Evolutionary conservation across 2,797 vertebrate genomes (phyloP).

Genomic region (Leptodactylus fallax): DNA sequence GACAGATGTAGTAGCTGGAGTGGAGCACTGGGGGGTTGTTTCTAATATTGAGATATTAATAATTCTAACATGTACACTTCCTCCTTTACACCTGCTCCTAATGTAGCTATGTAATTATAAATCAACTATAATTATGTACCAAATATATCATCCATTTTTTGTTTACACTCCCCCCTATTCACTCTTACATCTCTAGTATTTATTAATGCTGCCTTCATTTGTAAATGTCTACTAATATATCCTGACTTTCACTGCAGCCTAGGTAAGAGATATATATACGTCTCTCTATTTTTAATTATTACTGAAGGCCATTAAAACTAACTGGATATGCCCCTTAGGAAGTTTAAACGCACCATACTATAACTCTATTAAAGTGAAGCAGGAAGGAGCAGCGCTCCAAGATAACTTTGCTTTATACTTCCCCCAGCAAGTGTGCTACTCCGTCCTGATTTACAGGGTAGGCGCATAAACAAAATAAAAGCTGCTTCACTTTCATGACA

Average conservation of each 20-base stretch:
- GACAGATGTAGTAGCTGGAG: constrained; percentile 44
- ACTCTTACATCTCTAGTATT: constrained; percentile 32
- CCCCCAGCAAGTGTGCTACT: background rate
- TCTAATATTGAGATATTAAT: constrained; percentile 57
- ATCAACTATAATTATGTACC: constrained; percentile 62
- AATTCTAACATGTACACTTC: constrained; percentile 50
- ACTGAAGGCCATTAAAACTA: constrained; percentile 41
- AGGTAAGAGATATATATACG: constrained; percentile 40
- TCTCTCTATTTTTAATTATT: constrained; percentile 56
- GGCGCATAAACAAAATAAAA: constrained; percentile 35
- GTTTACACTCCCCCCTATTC: constrained; percentile 35
- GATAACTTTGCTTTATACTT: constrained; percentile 20
- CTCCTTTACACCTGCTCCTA: constrained; percentile 57
- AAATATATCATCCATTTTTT: constrained; percentile 59
- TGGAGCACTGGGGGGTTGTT: constrained; percentile 56
- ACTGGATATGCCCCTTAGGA: constrained; percentile 40
- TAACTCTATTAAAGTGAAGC: constrained; percentile 34
- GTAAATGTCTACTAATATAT: constrained; percentile 46
- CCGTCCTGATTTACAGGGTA: constrained; percentile 54
- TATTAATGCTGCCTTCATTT: constrained; percentile 42
- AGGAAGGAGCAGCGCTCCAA: background rate
- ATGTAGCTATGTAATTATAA: constrained; percentile 59
- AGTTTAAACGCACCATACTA: constrained; percentile 41
- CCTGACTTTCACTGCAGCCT: constrained; percentile 37
- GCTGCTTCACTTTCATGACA: constrained; percentile 41